Evolutionary conservation across 2,113 vertebrate species (phyloP).

Genomic region (Eonycteris spelaea): DNA sequence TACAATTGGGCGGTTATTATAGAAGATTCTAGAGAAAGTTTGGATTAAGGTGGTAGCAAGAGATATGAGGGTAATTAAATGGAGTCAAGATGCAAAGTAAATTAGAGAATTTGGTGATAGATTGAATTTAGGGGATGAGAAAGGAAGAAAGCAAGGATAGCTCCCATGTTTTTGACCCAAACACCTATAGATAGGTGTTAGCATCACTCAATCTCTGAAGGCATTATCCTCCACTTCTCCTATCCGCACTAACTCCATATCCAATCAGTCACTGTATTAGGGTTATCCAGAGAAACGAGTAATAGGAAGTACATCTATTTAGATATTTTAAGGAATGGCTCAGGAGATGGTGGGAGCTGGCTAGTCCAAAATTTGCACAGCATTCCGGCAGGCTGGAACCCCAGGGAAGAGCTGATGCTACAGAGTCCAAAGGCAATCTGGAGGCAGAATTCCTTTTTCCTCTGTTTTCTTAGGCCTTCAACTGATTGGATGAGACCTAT

Average conservation of each 20-base stretch:
- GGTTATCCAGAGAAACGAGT: background rate
- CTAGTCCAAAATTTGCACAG: background rate
- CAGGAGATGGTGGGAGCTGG: background rate
- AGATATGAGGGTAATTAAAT: background rate
- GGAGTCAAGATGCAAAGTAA: background rate
- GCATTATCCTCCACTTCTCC: background rate
- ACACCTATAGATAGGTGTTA: background rate
- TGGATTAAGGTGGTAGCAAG: background rate
- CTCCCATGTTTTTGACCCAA: background rate
- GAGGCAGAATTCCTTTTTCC: background rate
- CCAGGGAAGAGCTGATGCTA: background rate
- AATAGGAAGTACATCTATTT: background rate
- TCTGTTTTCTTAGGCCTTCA: background rate
- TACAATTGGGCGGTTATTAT: background rate
- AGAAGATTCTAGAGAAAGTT: background rate
- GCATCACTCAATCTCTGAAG: background rate
- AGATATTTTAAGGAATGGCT: constrained; percentile 8
- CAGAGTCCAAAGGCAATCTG: background rate
- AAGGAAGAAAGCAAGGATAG: background rate
- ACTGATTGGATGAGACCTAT: background rate
- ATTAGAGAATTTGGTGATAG: background rate
- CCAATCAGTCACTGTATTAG: background rate
- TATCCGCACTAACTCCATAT: background rate
- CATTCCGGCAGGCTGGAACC: background rate
- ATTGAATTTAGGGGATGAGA: background rate